Base-by-base conservation (phyloP, 1,140 invertebrate species). In the Sitophilus oryzae region DNA sequence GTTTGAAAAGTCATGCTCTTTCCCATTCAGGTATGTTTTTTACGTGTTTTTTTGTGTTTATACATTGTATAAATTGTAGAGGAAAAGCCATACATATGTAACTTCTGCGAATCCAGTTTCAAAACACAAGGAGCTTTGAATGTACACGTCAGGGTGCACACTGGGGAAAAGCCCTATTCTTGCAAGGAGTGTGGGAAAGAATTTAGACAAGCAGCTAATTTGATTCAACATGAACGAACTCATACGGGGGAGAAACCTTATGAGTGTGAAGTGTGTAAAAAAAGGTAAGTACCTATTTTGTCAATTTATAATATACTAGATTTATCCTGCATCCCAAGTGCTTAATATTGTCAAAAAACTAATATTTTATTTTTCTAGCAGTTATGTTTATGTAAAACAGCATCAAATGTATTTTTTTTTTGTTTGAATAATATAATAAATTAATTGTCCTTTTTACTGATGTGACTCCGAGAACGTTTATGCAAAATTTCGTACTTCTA, bases 1-100 rank as follows among this genome's bases (percentile, higher is more conserved):
- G 85, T 53, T 70, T 88, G 50, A 80, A 81, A 18, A 79, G 78
- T 16, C 86, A 89, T 63, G 70, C 62, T 11, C 52, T 60, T 20
- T 65, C 55, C 11, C 77, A 79, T 52, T 65, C 64, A 34, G 66
- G 64, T 52, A 56, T 58, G 23, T 47, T 54, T 9, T 59, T 54
- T 38, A 50, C 14, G n/a, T n/a, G n/a, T n/a, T n/a, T n/a, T n/a
- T n/a, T n/a, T n/a, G n/a, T 2, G 9, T 42, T 8, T 23, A 5
- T 8, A 49, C 2, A 50, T 34, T 3, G 14, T 11, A 46, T 15
- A 9, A 30, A 40, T 58, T 52, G 36, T 54, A 50, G 70, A 66
- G 5, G 66, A 73, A 59, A 66, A 67, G 42, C 73, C 71, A 9
- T 71, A 71, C 58, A 63, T 65, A 6, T 72, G 71, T 54, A 61